Conservation (phyloP, 2,888 invertebrate species). For the Zootermopsis nevadensis region DNA sequence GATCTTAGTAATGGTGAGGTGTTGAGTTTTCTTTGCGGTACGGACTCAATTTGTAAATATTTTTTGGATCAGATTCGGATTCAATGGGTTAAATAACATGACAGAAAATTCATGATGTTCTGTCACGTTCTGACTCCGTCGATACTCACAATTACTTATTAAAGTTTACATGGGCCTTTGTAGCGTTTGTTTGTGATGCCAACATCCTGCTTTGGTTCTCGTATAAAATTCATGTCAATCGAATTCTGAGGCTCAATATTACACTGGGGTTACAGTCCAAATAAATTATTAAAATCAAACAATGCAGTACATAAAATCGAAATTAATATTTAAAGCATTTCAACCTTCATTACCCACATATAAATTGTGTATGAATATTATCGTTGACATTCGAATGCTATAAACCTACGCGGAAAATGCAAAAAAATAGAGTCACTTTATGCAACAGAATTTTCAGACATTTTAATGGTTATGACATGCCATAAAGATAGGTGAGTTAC, state of each 20-base stretch:
- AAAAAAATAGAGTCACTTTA: no score
- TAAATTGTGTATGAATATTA: background rate
- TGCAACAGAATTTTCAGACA: no score
- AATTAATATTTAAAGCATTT: background rate
- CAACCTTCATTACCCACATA: background rate
- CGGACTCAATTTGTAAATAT: no score
- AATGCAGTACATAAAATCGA: background rate
- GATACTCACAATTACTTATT: slow-evolving; percentile 2
- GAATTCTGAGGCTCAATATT: slow-evolving; percentile 4
- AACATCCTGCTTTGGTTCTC: background rate
- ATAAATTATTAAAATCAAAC: background rate
- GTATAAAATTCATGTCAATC: slow-evolving; percentile 4
- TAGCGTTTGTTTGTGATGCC: background rate
- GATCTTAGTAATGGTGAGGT: no score
- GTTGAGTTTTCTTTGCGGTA: no score
- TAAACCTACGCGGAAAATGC: no score
- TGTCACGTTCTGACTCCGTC: background rate
- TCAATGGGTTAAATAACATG: no score
- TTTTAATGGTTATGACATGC: no score
- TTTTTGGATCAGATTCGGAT: no score
- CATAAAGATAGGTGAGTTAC: no score
- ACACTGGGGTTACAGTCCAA: background rate
- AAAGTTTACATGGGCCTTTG: background rate
- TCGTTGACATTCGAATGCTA: background rate
- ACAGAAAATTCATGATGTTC: no score